Base-by-base conservation (phyloP, 1,140 invertebrate genomes). In the Chymomyza costata region DNA sequence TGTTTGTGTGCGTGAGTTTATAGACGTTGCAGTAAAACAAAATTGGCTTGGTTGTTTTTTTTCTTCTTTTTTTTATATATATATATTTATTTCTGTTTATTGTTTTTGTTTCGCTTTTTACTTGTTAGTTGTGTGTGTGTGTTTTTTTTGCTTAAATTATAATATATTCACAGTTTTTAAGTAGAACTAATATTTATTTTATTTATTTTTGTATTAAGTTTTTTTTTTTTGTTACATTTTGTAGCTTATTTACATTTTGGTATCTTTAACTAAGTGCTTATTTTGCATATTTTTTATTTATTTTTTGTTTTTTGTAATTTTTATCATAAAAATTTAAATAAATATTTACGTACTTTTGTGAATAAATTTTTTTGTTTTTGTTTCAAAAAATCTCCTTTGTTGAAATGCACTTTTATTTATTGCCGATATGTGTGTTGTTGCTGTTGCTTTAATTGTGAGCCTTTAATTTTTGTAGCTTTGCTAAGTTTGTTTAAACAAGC, bases 111-210 rank as follows among this genome's bases (percentile, higher is more conserved):
- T 54, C 48, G 40, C 59, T 50, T 57, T 52, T 50, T 30, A 25
- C 59, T 63, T 49, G 50, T 14, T 40, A 15, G 13, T 6, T 65
- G 43, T 60, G 56, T 56, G 30, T n/a, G n/a, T n/a, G n/a, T n/a
- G n/a, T n/a, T n/a, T n/a, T n/a, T 66, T 70, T 78, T 58, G 49
- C 71, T 78, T 76, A 78, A 76, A 67, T 73, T 41, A 67, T 73
- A 70, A 73, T 63, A 55, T 78, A 76, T 76, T 78, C 66, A 70
- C 66, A 66, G 71, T 66, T 71, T 71, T 57, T 47, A 76, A 78
- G 37, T 76, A 66, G 63, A 78, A 76, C 73, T 78, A 76, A 78
- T 73, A 62, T 58, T 57, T 55, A 25, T 56, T 52, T 55, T 25
- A 43, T 50, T 38, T 16, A 43, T 52, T 8, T 43, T 39, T 48